Base-by-base conservation (phyloP, 1,140 invertebrate species). In the Goniozus legneri region DNA sequence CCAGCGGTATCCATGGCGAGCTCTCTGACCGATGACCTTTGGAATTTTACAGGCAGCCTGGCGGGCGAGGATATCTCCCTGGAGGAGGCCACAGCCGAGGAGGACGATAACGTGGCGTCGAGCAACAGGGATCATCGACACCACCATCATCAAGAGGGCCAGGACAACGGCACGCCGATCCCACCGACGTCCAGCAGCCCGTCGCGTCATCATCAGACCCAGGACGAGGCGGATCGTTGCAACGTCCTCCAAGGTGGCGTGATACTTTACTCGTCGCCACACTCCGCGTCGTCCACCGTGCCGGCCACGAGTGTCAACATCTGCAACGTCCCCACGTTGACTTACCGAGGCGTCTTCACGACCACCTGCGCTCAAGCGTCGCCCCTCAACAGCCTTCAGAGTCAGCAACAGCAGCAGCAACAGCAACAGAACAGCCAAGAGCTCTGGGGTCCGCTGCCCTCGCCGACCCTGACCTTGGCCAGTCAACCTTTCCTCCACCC, bases 31-130 rank as follows among this genome's bases (percentile, higher is more conserved):
- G 32, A 30, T n/a, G 35, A 36, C 34, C 21, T 38, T 37, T 52
- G 46, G 22, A 20, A 36, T 52, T 62, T 79, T 84, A 12, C 77
- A 90, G 87, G 87, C 74, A 84, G 84, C 48, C 78, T 90, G 70
- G 83, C 87, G 57, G 83, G 84, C 31, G 86, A 88, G 64, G 87
- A 89, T 64, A 73, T 89, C 18, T 86, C 86, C 1, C 71, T 87
- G 63, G 86, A 84, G 45, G 81, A 80, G 46, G 67, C 68, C 24
- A 80, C 82, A 43, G 81, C 81, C 44, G 82, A 84, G 56, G 86
- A 87, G 58, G 87, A 90, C 69, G 86, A 89, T 59, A 82, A 83
- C 62, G 82, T 71, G 79, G 82, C 73, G 77, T 80, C 70, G 80
- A 82, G 67, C 41, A 71, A 50, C 47, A 65, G 57, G 55, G 73